Evolutionary conservation across 2,797 vertebrate species (phyloP).

Genomic region (Lagorchestes hirsutus): DNA sequence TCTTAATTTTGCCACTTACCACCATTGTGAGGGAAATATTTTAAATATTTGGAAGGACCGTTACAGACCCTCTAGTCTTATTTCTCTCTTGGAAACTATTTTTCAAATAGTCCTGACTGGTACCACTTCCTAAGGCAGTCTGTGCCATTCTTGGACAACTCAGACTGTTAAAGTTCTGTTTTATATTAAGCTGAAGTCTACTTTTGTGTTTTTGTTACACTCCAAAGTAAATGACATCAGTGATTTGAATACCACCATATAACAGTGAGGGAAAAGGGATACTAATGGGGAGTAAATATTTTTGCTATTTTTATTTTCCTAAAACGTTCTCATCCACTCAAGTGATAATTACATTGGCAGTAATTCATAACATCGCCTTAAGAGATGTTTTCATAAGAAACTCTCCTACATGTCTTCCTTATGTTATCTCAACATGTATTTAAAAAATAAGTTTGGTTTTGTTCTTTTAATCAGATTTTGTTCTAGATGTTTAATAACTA

Average conservation of each 20-base stretch:
- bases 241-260: neutral
- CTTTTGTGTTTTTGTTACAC: neutral
- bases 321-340: neutral
- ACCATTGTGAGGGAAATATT: neutral
- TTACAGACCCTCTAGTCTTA: neutral
- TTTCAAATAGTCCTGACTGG: neutral
- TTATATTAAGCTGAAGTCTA: neutral
- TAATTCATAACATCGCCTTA: slow-evolving; percentile 5
- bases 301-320: slow-evolving; percentile 28
- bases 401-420: neutral
- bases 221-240: slow-evolving; percentile 17
- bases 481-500: neutral
- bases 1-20: neutral
- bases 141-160: neutral
- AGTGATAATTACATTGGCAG: neutral
- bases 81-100: neutral
- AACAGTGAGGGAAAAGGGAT: neutral
- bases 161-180: neutral
- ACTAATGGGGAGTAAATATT: neutral
- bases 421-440: neutral
- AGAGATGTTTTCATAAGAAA: neutral
- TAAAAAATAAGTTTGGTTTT: neutral
- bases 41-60: neutral
- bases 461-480: neutral
- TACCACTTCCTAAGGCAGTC: neutral